A percentile compares a stretch with the other conserved stretches of the same genome.
phyloP scores from a whole-genome alignment of 2,113 vertebrate genomes.

The Stegostoma tigrinum region DNA sequence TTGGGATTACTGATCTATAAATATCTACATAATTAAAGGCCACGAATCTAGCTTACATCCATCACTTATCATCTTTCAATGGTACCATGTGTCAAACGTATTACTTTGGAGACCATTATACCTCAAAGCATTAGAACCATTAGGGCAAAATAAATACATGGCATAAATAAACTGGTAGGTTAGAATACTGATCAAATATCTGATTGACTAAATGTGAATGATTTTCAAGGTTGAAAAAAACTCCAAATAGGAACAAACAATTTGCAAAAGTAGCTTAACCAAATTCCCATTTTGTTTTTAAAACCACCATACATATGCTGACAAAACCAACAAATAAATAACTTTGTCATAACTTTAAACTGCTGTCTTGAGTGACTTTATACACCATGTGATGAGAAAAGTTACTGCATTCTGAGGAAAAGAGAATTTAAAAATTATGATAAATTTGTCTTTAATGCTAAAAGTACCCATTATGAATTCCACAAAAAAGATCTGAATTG shows the following conservation, averaged over 20 bases:
- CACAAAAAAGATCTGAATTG: background rate
- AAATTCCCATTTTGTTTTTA: background rate
- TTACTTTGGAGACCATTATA: background rate
- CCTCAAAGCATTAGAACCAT: background rate
- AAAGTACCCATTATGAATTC: background rate
- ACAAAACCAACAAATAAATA: background rate
- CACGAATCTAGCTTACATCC: background rate
- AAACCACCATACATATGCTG: background rate
- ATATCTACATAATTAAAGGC: conserved; percentile 1
- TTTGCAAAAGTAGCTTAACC: background rate
- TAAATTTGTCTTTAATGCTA: background rate
- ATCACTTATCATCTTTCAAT: background rate
- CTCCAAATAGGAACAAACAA: background rate
- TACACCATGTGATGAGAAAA: background rate
- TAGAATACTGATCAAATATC: background rate
- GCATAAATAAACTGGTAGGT: too few relatives aligned
- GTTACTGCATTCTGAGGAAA: background rate
- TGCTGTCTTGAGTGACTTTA: background rate
- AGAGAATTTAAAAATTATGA: background rate
- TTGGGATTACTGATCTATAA: background rate
- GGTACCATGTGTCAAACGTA: background rate
- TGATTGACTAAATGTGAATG: background rate
- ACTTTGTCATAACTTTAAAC: background rate
- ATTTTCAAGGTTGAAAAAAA: background rate
- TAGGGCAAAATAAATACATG: background rate